Conservation (phyloP, 2,888 invertebrate species). For the Euproctis similis region DNA sequence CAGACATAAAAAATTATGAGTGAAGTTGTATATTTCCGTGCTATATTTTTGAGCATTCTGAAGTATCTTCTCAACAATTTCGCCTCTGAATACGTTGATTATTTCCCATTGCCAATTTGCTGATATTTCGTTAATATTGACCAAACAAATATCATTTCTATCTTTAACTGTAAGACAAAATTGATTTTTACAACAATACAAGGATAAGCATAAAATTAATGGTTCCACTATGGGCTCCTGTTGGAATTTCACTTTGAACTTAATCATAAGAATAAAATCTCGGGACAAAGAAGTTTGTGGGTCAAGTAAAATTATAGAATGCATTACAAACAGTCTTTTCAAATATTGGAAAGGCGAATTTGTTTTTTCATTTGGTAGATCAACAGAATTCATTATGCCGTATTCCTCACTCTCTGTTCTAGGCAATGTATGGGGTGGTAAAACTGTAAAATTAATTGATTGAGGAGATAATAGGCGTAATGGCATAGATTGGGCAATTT, state of each 20-base stretch:
- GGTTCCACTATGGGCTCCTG: conserved; percentile 35
- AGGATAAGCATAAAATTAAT: conserved; percentile 38
- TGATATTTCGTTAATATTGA: conserved; percentile 40
- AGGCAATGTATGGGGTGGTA: neutral
- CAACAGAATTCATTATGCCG: conserved; percentile 42
- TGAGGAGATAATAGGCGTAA: conserved; percentile 6
- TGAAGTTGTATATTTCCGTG: conserved; percentile 19
- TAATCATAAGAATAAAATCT: conserved; percentile 40
- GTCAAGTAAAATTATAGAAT: conserved; percentile 40
- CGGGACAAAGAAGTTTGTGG: conserved; percentile 17
- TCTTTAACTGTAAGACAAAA: conserved; percentile 51
- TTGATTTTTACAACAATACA: conserved; percentile 31
- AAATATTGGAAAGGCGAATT: conserved; percentile 50
- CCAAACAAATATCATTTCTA: conserved; percentile 19
- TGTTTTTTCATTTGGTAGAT: conserved; percentile 53
- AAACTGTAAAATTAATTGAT: neutral
- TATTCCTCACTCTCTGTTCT: conserved; percentile 3
- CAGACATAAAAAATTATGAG: conserved; percentile 41
- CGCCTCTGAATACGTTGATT: conserved; percentile 43
- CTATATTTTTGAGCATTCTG: conserved; percentile 38
- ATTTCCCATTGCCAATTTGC: conserved; percentile 67
- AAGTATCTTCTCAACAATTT: conserved; percentile 34
- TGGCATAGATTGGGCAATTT: conserved; percentile 2
- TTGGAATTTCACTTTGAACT: conserved; percentile 49
- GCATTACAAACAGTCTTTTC: conserved; percentile 37